Percentiles rank a stretch among this genome's conserved stretches.
phyloP scores from a whole-genome alignment of 2,113 vertebrate species.

The Uria lomvia region DNA sequence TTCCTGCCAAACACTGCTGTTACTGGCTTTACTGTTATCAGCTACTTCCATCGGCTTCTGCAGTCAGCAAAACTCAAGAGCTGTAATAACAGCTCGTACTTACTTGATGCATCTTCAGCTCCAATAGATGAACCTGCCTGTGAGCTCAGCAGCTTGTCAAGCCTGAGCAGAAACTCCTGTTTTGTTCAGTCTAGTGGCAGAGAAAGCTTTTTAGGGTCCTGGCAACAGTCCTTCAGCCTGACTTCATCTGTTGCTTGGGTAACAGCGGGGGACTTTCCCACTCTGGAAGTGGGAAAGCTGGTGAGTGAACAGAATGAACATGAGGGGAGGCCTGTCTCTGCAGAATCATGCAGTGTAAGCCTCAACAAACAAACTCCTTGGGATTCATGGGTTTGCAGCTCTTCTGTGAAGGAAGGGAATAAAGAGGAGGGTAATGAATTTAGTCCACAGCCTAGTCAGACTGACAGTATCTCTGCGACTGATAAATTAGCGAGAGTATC shows the following conservation, averaged over 20 bases:
- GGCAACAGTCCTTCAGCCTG: conserved; percentile 74
- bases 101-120: background rate
- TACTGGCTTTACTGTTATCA: conserved; percentile 75
- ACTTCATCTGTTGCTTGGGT: conserved; percentile 65
- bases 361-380: background rate
- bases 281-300: conserved; percentile 9
- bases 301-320: conserved; percentile 27
- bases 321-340: background rate
- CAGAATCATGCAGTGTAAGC: background rate
- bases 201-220: conserved; percentile 45
- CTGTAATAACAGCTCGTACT: background rate
- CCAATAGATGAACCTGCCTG: conserved; percentile 20
- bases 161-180: conserved; percentile 40
- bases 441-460: background rate
- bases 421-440: background rate
- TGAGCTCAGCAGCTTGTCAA: conserved; percentile 54
- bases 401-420: background rate
- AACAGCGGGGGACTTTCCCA: conserved; percentile 44
- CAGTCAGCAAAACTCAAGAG: background rate
- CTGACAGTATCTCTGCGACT: background rate
- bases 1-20: conserved; percentile 66
- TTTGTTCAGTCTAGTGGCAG: conserved; percentile 9
- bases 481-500: background rate
- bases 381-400: background rate
- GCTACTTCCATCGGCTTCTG: conserved; percentile 68